Percentiles rank a stretch among this genome's conserved stretches.
These are phyloP conservation scores for Encarsia formosa DNA, from an alignment of 2,888 invertebrate species.

Conservation along the genomic window DNA sequence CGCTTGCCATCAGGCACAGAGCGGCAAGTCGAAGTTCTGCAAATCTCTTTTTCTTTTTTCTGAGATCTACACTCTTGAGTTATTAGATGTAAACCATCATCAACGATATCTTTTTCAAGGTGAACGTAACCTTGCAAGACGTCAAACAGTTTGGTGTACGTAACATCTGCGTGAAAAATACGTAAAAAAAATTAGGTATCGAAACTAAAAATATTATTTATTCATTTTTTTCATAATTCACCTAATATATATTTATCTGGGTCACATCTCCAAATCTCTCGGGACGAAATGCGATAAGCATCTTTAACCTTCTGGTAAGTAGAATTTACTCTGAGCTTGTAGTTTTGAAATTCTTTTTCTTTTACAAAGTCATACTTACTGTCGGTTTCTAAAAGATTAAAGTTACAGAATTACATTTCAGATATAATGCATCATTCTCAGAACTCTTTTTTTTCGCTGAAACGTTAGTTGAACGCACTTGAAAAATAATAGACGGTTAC, in stretches of 20 bases:
- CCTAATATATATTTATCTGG: constrained; percentile 3
- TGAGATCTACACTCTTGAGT: neutral
- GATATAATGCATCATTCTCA: no score
- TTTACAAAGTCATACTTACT: constrained; percentile 1
- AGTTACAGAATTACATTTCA: no score
- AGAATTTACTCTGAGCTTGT: neutral
- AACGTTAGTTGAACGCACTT: no score
- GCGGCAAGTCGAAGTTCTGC: neutral
- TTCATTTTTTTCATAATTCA: no score
- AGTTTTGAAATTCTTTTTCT: neutral
- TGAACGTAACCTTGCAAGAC: constrained; percentile 7
- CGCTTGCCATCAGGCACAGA: neutral
- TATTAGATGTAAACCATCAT: neutral
- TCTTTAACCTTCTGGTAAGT: neutral
- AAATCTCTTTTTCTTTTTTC: constrained; percentile 3
- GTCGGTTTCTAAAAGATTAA: no score
- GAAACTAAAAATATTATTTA: neutral
- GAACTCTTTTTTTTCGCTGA: no score
- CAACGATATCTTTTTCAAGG: constrained; percentile 1
- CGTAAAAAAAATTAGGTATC: neutral
- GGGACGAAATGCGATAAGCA: neutral
- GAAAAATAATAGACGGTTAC: no score
- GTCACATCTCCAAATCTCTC: constrained; percentile 7
- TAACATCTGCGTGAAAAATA: neutral
- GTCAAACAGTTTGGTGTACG: constrained; percentile 6